Evolutionary conservation across 2,797 vertebrate genomes (phyloP), one percentile per base, ranked within the genome.

Genomic region (Smutsia gigantea): DNA sequence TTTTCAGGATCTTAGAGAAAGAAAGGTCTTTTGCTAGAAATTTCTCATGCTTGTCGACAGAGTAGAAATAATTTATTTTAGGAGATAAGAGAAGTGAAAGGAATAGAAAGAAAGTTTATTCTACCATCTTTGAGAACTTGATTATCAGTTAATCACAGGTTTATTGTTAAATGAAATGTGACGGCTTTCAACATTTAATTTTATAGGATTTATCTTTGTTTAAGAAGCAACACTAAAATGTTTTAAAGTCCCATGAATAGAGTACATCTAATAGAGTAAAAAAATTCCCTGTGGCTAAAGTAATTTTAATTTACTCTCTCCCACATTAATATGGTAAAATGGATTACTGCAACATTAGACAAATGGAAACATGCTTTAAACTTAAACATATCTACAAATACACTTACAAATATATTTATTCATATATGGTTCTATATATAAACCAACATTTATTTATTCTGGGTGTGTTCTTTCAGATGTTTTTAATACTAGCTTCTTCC

Each of bases 1-100:
- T 96, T 96, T 90, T 72, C 59, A 79, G 63, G 17, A 77, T 64
- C 77, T 92, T 57, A 14, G 0, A 97, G 63, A 86, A 85, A 92
- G 75, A 94, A 96, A 93, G 7, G 69, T 94, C 93, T 95, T 97
- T 81, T 93, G 66, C 90, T 84, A 90, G 93, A 95, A 95, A 95
- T 95, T 89, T 90, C 94, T 97, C 90, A 88, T 72, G 85, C 69
- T 87, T 86, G 64, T 68, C 96, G 92, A 93, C 94, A 96, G 78
- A 53, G 92, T 84, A 61, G 92, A 95, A 96, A 93, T 75, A 79
- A 97, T 93, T 95, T 92, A 87, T 95, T 95, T 93, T 46, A 68
- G 42, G 88, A 66, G 42, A 87, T 23, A 91, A 61, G 27, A 96
- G 64, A 96, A 59, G 93, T 86, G 74, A 92, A 88, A 85, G 51